Conservation (phyloP, 1,140 invertebrate species). For the Drusus annulatus region DNA sequence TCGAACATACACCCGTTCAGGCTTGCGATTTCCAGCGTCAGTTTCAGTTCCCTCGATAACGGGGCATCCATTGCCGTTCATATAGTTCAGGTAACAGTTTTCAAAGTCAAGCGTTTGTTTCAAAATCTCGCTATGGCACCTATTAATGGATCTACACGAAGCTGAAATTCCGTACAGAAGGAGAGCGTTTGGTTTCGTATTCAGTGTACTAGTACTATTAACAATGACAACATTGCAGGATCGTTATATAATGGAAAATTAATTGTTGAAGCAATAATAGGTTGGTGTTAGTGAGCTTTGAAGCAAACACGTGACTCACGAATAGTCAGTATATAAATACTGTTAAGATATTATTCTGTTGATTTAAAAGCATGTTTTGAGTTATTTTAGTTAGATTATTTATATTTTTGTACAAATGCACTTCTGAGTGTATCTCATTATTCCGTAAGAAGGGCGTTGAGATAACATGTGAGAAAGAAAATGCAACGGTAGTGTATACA, state of each 20-base stretch:
- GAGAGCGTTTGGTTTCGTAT: not conserved
- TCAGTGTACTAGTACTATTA: too few relatives aligned
- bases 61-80: constrained; percentile 38
- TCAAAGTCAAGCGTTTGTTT: constrained; percentile 30
- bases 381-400: not conserved
- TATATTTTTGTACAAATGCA: constrained; percentile 4
- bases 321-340: not conserved
- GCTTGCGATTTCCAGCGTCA: too few relatives aligned
- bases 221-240: not conserved
- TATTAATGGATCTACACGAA: not conserved
- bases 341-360: too few relatives aligned
- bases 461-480: constrained; percentile 3
- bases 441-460: not conserved
- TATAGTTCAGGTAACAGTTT: constrained; percentile 4
- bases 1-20: too few relatives aligned
- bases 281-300: constrained; percentile 34
- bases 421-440: constrained; percentile 9
- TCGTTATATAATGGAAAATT: not conserved
- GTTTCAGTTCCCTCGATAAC: not conserved
- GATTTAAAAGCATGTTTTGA: constrained; percentile 12
- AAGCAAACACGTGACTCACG: constrained; percentile 45
- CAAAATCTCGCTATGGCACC: constrained; percentile 7
- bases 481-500: constrained; percentile 21
- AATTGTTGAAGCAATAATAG: constrained; percentile 16
- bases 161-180: not conserved